Evolutionary conservation across 2,113 vertebrate genomes (phyloP).

Genomic region (Girardinichthys multiradiatus): DNA sequence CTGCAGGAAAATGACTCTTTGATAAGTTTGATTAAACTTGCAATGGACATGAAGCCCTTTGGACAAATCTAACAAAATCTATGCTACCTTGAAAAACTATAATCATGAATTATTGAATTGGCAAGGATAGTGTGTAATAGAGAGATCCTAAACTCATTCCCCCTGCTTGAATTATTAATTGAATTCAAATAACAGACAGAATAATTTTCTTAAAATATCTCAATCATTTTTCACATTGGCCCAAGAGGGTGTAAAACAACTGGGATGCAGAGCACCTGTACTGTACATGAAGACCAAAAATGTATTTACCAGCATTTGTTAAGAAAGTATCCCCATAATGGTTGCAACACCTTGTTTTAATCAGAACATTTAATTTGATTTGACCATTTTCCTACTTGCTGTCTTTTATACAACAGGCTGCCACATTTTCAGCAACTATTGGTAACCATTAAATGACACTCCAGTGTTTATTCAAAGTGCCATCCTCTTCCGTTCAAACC

Average conservation of each 20-base stretch:
- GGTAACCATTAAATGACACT: conserved; percentile 2
- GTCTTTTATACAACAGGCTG: conserved; percentile 1
- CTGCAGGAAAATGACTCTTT: conserved; percentile 53
- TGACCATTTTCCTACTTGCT: not conserved
- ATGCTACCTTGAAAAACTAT: conserved; percentile 84
- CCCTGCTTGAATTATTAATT: conserved; percentile 82
- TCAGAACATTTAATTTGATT: not conserved
- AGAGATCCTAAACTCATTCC: conserved; percentile 87
- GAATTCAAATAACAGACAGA: conserved; percentile 86
- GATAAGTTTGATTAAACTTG: conserved; percentile 64
- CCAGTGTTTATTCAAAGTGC: conserved; percentile 29
- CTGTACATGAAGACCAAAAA: not conserved
- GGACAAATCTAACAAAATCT: conserved; percentile 81
- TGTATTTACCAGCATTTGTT: not conserved
- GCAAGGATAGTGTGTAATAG: conserved; percentile 86
- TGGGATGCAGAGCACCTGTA: conserved; percentile 27
- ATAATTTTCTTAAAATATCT: conserved; percentile 88
- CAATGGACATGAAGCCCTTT: conserved; percentile 65
- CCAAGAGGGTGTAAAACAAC: conserved; percentile 69
- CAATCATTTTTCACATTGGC: conserved; percentile 82
- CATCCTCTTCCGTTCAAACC: conserved; percentile 10
- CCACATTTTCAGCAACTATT: conserved; percentile 6
- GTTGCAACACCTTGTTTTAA: not conserved
- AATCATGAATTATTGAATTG: conserved; percentile 85
- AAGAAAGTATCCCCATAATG: not conserved